phyloP scores from a whole-genome alignment of 2,113 vertebrate genomes.

The Trichomycterus rosablanca region DNA sequence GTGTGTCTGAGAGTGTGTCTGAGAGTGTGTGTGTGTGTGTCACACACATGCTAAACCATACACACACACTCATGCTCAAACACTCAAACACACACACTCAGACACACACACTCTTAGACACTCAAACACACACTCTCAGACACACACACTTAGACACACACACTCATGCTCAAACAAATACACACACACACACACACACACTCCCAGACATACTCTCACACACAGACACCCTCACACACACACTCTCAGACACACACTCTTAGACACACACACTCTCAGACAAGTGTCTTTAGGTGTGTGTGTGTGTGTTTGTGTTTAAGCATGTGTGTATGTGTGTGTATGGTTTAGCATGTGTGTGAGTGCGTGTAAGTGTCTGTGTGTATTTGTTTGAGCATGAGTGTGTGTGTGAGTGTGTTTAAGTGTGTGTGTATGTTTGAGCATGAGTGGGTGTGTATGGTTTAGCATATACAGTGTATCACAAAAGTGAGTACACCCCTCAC shows the following conservation, averaged over 20 bases:
- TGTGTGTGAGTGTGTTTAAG: too few relatives aligned
- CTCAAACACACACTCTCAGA: not conserved
- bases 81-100: not conserved
- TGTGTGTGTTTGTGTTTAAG: conserved; percentile 3
- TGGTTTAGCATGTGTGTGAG: not conserved
- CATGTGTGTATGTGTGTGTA: not conserved
- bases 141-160: conserved; percentile 6
- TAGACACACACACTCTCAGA: not conserved
- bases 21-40: too few relatives aligned
- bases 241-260: conserved; percentile 4
- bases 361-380: not conserved
- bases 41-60: not conserved
- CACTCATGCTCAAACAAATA: too few relatives aligned
- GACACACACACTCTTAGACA: not conserved
- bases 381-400: too few relatives aligned
- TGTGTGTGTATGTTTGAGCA: too few relatives aligned
- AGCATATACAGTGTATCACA: too few relatives aligned
- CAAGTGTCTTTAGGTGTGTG: too few relatives aligned
- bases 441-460: too few relatives aligned
- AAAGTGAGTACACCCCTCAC: too few relatives aligned
- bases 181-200: not conserved
- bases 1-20: too few relatives aligned
- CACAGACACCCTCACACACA: not conserved
- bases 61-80: not conserved
- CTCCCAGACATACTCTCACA: not conserved